Evolutionary conservation across 2,888 invertebrate genomes (phyloP), one percentile per base, ranked within the genome.

Genomic region (Apoda limacodes): DNA sequence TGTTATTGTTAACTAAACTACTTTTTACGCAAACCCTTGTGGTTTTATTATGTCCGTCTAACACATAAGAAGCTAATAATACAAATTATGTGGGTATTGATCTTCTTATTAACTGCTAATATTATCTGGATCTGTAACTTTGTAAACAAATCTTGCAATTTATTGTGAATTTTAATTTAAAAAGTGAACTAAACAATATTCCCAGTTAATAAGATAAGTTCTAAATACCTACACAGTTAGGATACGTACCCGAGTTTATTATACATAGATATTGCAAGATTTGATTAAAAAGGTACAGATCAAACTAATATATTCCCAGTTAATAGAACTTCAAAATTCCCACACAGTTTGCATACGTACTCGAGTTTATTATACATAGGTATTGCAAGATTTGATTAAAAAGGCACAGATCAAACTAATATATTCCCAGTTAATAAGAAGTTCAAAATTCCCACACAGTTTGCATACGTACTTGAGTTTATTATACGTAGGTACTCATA

Each of bases 401-500:
- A 35, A 32, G 26, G 33, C 22, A 23, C 30, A 25, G 22, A 32
- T 32, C 25, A 20, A 28, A n/a, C n/a, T n/a, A 19, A 10, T 13
- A 6, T 20, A 23, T 24, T 27, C 27, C 22, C 25, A 35, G 31
- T 4, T 9, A 14, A 22, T 37, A n/a, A n/a, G n/a, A n/a, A n/a
- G n/a, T n/a, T n/a, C n/a, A 22, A 13, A 13, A 28, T 50, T 50
- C 46, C 42, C 43, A 48, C 45, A 50, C n/a, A 22, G 14, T 39
- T 46, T 25, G 28, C 38, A 13, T 13, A 14, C 11, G 43, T 40
- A 32, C 38, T 40, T 43, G 39, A 33, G 44, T 42, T 37, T 34
- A 17, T 17, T 17, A 17, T 20, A 27, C 17, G 6, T 22, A 26
- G 22, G 24, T 34, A 30, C 23, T 34, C 25, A 32, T 32, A 30